phyloP scores from a whole-genome alignment of 92 coral and sea anemone species.

The Epizoanthus illoricatus region DNA sequence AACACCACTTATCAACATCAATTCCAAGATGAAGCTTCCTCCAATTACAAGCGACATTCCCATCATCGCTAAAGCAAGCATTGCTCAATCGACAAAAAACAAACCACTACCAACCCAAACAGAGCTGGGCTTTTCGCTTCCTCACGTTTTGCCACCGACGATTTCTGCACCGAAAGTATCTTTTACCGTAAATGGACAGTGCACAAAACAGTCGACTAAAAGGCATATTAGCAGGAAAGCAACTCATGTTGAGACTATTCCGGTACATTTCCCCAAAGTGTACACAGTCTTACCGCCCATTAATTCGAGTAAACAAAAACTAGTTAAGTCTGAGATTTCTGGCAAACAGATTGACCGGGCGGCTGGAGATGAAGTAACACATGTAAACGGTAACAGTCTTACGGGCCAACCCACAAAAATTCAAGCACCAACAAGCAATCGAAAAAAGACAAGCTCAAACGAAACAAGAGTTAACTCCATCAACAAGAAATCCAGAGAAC shows the following conservation, averaged over 20 bases:
- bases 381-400: too few relatives aligned
- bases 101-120: constrained; percentile 1
- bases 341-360: not conserved
- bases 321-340: not conserved
- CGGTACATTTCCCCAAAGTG: constrained; percentile 55
- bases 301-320: constrained; percentile 37
- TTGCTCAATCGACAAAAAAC: constrained; percentile 1
- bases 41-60: constrained; percentile 46
- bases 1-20: constrained; percentile 42
- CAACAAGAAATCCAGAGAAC: not conserved
- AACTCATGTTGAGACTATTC: constrained; percentile 26
- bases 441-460: not conserved
- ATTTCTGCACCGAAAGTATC: not conserved
- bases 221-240: not conserved
- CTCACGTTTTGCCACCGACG: constrained; percentile 21
- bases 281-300: constrained; percentile 78
- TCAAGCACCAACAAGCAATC: not conserved
- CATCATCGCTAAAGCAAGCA: constrained; percentile 11
- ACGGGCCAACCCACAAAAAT: not conserved
- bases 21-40: constrained; percentile 54
- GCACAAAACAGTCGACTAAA: not conserved
- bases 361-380: not conserved
- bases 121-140: constrained; percentile 3
- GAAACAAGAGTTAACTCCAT: not conserved
- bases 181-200: constrained; percentile 12